A percentile compares a stretch with the other conserved stretches of the same genome.
These are phyloP conservation scores for Microctonus aethiopoides DNA, from an alignment of 2,888 invertebrate genomes.

Conservation along the genomic window DNA sequence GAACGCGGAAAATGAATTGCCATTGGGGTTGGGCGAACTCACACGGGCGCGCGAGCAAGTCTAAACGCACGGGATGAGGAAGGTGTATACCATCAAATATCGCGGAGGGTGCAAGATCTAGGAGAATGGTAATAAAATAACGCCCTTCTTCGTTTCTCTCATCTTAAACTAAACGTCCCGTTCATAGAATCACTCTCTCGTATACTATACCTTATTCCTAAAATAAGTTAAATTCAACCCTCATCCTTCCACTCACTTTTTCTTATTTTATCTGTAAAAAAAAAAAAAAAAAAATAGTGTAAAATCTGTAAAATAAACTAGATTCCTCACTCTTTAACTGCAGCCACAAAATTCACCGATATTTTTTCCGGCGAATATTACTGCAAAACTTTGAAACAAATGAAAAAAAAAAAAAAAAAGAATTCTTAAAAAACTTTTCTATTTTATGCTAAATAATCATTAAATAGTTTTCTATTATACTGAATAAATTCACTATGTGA, in stretches of 20 bases:
- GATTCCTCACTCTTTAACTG: conserved; percentile 28
- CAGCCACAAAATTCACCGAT: conserved; percentile 28
- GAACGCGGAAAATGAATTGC: conserved; percentile 36
- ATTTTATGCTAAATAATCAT: conserved; percentile 26
- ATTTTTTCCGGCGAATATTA: conserved; percentile 16
- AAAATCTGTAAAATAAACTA: conserved; percentile 25
- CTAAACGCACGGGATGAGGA: conserved; percentile 42
- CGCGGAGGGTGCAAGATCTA: conserved; percentile 47
- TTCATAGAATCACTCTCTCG: conserved; percentile 32
- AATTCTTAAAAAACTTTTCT: conserved; percentile 17
- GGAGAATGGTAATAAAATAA: conserved; percentile 59
- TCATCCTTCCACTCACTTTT: not conserved
- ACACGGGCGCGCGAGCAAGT: no score
- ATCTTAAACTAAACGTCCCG: conserved; percentile 37
- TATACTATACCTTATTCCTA: conserved; percentile 23
- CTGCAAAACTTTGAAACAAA: conserved; percentile 1
- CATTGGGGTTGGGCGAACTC: conserved; percentile 19
- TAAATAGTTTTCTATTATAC: not conserved
- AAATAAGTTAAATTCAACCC: conserved; percentile 46
- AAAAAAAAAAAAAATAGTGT: conserved; percentile 38
- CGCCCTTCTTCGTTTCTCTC: conserved; percentile 40
- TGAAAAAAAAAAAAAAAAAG: conserved; percentile 2
- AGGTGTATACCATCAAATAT: conserved; percentile 46
- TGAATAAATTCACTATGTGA: not conserved
- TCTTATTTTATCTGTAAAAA: conserved; percentile 20